These are phyloP conservation scores for Paramuricea clavata DNA, from an alignment of 92 coral and sea anemone species.

Conservation along the genomic window DNA sequence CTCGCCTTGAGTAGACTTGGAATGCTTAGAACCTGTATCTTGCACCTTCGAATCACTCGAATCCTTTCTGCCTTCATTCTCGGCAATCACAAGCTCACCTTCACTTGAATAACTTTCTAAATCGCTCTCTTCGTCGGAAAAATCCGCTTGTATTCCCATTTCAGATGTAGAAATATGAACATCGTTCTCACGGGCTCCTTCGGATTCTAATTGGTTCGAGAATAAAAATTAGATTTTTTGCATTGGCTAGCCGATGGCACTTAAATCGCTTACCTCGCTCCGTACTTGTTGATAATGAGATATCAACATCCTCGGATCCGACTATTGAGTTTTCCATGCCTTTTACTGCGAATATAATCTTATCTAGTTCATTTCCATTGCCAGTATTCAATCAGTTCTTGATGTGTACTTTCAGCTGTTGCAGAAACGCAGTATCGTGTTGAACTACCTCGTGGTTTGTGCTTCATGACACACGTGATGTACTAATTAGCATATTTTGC, in stretches of 20 bases:
- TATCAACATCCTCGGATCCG: not conserved
- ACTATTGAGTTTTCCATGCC: not conserved
- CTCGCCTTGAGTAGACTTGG: not conserved
- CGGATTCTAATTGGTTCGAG: not conserved
- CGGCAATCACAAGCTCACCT: not conserved
- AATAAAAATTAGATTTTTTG: not conserved
- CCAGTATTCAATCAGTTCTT: not conserved
- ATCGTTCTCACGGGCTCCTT: not conserved
- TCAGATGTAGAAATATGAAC: slow-evolving; percentile 9
- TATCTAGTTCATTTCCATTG: not conserved
- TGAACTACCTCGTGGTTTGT: not conserved
- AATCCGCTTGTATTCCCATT: slow-evolving; percentile 51
- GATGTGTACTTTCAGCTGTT: slow-evolving; percentile 27
- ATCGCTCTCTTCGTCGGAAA: slow-evolving; percentile 44
- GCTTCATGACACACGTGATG: not conserved
- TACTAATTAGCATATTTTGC: no score
- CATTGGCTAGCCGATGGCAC: not conserved
- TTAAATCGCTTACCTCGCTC: slow-evolving; percentile 23
- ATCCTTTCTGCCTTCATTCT: not conserved
- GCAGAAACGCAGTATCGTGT: not conserved
- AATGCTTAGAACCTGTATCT: not conserved
- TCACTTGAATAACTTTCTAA: slow-evolving; percentile 4
- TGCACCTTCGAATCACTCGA: not conserved
- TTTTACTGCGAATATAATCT: not conserved
- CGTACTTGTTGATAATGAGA: not conserved